Conservation (phyloP, 2,113 vertebrate genomes). For the Hippopotamus amphibius region DNA sequence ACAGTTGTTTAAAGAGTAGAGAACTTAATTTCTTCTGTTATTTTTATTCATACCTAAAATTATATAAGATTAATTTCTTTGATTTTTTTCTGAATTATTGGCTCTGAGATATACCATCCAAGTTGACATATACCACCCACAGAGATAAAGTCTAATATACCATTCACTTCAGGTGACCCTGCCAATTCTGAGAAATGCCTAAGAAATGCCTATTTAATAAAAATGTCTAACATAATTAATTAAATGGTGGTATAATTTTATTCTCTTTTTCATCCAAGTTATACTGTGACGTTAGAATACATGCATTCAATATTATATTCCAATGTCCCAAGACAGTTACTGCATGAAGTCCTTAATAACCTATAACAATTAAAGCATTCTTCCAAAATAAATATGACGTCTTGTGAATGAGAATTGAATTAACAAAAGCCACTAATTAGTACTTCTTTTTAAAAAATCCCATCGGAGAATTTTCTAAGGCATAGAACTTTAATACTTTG, state of each 20-base stretch:
- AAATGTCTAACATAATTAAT: constrained; percentile 83
- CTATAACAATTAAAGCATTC: constrained; percentile 80
- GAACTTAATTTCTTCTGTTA: constrained; percentile 31
- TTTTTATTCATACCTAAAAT: constrained; percentile 34
- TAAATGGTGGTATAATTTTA: constrained; percentile 82
- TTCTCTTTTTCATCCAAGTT: constrained; percentile 79
- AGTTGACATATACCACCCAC: not conserved
- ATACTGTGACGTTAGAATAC: constrained; percentile 48
- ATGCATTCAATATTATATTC: constrained; percentile 82
- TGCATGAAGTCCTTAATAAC: constrained; percentile 73
- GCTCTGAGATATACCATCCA: not conserved
- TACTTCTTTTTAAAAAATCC: constrained; percentile 74
- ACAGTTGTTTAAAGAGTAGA: not conserved
- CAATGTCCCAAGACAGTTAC: constrained; percentile 76
- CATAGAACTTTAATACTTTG: constrained; percentile 69
- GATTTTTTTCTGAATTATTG: not conserved
- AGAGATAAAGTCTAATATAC: not conserved
- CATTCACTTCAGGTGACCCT: constrained; percentile 63
- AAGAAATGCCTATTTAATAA: constrained; percentile 69
- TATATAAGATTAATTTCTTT: constrained; percentile 46
- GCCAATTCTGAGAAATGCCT: constrained; percentile 63
- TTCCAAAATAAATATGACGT: constrained; percentile 85
- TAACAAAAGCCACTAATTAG: constrained; percentile 85
- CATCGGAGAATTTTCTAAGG: constrained; percentile 69
- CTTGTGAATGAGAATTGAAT: constrained; percentile 83